Evolutionary conservation across 1,140 invertebrate species (phyloP).

Genomic region (Amyelois transitella): DNA sequence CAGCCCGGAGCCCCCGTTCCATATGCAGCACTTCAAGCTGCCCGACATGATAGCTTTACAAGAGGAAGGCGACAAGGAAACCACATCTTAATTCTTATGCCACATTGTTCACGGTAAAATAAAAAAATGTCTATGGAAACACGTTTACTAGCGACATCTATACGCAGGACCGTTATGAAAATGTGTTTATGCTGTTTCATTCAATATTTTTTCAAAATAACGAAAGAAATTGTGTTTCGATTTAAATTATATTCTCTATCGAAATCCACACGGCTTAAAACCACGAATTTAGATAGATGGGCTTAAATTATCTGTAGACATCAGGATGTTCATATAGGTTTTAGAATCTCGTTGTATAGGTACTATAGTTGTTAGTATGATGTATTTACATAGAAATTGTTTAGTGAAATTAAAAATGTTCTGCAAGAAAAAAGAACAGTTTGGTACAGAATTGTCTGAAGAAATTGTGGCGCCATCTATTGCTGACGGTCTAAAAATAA

Average conservation of each 20-base stretch:
- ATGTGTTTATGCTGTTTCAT: not conserved
- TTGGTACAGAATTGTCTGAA: no score
- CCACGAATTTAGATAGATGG: no score
- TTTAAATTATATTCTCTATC: no score
- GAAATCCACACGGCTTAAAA: no score
- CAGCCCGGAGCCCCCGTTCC: conserved; percentile 78
- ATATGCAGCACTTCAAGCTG: conserved; percentile 84
- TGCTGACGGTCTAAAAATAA: no score
- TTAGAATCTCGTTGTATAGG: not conserved
- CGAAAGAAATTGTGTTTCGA: no score
- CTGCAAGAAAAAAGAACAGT: no score
- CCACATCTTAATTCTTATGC: not conserved
- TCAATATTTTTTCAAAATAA: no score
- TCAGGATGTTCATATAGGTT: not conserved
- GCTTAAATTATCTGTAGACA: no score
- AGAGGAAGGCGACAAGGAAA: conserved; percentile 56
- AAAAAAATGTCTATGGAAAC: not conserved
- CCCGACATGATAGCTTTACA: conserved; percentile 69
- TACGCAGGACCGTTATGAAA: not conserved
- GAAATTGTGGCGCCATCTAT: no score
- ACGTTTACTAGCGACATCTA: not conserved
- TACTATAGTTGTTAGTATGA: not conserved
- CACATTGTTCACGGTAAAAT: not conserved
- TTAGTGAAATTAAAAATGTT: no score
- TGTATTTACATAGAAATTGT: not conserved